These are phyloP conservation scores for Akabosia matsudoensis DNA, from an alignment of 1,140 invertebrate species.

Conservation along the genomic window DNA sequence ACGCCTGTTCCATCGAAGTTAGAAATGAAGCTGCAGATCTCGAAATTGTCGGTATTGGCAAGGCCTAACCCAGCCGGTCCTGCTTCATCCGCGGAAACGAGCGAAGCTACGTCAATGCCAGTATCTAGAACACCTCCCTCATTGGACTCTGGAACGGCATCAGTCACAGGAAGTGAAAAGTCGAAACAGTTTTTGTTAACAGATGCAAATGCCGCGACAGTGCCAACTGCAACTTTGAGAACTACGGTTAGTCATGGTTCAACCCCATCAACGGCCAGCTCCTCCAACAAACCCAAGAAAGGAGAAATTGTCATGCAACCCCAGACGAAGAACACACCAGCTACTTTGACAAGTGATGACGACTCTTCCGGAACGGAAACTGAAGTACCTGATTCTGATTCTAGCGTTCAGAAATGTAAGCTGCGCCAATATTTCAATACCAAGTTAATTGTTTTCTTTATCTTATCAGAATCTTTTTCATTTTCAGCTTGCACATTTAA, in stretches of 20 bases:
- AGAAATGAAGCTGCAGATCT: not conserved
- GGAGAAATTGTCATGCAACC: conserved; percentile 42
- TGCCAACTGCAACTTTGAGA: not conserved
- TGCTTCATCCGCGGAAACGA: not conserved
- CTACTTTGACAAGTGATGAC: not conserved
- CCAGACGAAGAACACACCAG: conserved; percentile 39
- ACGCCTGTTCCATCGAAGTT: not conserved
- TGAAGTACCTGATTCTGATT: not conserved
- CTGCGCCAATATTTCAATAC: not conserved
- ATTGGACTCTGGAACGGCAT: not conserved
- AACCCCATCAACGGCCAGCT: not conserved
- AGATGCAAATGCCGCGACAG: not conserved
- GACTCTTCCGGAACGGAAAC: conserved; percentile 1
- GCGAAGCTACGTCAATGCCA: not conserved
- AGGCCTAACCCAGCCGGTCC: not conserved
- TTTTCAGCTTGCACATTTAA: conserved; percentile 29
- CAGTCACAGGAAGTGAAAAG: not conserved
- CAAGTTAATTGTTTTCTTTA: not conserved
- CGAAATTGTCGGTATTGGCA: not conserved
- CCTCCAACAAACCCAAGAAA: not conserved
- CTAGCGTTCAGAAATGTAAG: conserved; percentile 16
- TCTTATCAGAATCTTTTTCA: too few species aligned
- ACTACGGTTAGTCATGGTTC: not conserved
- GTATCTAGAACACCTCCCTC: not conserved
- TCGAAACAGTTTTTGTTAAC: not conserved